These are phyloP conservation scores for Aulostomus chinensis DNA, from an alignment of 2,797 vertebrate genomes.

Conservation along the genomic window DNA sequence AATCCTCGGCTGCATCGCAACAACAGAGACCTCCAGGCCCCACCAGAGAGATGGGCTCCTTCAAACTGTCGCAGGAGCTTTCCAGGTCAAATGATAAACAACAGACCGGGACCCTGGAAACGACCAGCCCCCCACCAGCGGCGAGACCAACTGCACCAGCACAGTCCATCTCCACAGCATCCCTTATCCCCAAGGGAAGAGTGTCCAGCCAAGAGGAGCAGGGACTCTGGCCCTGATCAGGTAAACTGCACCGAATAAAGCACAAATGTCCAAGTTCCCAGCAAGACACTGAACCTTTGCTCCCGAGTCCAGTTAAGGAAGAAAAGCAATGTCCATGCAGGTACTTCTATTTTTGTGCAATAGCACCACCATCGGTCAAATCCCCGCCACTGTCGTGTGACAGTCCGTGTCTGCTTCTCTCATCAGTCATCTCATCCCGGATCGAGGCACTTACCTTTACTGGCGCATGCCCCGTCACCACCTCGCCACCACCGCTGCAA, in stretches of 20 bases:
- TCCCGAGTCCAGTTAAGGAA: too few species aligned
- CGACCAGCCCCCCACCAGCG: conserved; percentile 72
- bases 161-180: conserved; percentile 71
- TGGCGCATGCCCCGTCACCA: conserved; percentile 64
- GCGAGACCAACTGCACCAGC: conserved; percentile 75
- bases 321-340: too few species aligned
- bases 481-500: conserved; percentile 72
- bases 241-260: conserved; percentile 56
- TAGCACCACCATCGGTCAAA: conserved; percentile 42
- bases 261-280: too few species aligned
- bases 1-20: conserved; percentile 65
- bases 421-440: conserved; percentile 68
- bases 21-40: conserved; percentile 58
- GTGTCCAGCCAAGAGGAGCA: conserved; percentile 83
- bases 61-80: conserved; percentile 65
- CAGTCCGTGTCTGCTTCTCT: conserved; percentile 12
- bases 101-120: conserved; percentile 71
- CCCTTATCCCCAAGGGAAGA: conserved; percentile 71
- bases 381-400: background rate
- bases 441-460: conserved; percentile 69
- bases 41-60: conserved; percentile 70
- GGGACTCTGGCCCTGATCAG: conserved; percentile 83
- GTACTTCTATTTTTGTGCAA: conserved; percentile 16
- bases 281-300: too few species aligned
- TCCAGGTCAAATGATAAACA: conserved; percentile 60